These are phyloP conservation scores for Anagrus nilaparvatae DNA, from an alignment of 1,140 invertebrate genomes.

Conservation along the genomic window DNA sequence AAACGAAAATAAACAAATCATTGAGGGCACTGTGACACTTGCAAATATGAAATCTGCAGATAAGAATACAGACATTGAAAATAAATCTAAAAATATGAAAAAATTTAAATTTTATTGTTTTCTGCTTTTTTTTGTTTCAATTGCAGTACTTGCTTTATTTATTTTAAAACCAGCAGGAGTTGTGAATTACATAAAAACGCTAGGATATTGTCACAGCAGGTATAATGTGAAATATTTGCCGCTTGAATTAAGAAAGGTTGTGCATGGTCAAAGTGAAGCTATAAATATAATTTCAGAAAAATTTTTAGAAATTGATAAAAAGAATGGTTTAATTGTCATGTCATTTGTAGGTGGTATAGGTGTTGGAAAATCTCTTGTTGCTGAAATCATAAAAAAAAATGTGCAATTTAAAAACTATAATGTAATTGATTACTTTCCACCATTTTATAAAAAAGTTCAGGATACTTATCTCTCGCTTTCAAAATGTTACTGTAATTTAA, in stretches of 20 bases:
- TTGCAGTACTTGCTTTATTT: slow-evolving; percentile 15
- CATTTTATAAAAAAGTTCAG: slow-evolving; percentile 14
- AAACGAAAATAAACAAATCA: background rate
- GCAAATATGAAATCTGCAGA: background rate
- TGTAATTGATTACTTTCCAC: slow-evolving; percentile 22
- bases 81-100: slow-evolving; percentile 12
- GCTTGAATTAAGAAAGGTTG: slow-evolving; percentile 18
- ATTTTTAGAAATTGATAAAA: slow-evolving; percentile 12
- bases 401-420: slow-evolving; percentile 16
- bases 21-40: background rate
- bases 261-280: slow-evolving; percentile 29
- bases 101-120: slow-evolving; percentile 7
- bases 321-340: slow-evolving; percentile 20
- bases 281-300: slow-evolving; percentile 15
- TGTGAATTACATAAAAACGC: slow-evolving; percentile 15
- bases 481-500: slow-evolving; percentile 23
- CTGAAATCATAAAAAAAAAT: slow-evolving; percentile 29
- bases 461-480: slow-evolving; percentile 17
- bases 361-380: slow-evolving; percentile 36
- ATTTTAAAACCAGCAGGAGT: slow-evolving; percentile 14
- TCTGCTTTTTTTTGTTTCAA: slow-evolving; percentile 16
- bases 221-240: slow-evolving; percentile 22
- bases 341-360: slow-evolving; percentile 33
- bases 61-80: slow-evolving; percentile 11
- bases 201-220: slow-evolving; percentile 15